Conservation (phyloP, 2,888 invertebrate genomes). For the Malacosoma neustria region DNA sequence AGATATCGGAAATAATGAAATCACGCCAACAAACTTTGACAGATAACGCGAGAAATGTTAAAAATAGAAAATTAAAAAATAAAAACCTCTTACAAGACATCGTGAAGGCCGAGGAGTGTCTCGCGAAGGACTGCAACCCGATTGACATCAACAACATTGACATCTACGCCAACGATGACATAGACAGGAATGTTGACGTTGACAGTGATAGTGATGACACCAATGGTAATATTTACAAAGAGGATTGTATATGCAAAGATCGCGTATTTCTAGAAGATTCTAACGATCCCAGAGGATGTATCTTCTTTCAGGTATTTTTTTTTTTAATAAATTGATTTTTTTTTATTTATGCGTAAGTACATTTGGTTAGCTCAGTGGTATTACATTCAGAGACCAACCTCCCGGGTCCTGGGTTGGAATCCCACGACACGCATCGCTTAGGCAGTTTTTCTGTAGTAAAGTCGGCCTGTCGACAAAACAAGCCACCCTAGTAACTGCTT, state of each 20-base stretch:
- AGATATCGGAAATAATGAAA: slow-evolving; percentile 11
- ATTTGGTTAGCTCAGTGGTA: too few species aligned
- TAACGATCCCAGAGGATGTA: slow-evolving; percentile 73
- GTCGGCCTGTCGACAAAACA: too few species aligned
- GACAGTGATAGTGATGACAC: slow-evolving; percentile 21
- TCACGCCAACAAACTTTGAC: not conserved
- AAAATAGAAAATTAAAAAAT: slow-evolving; percentile 18
- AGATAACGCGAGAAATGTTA: not conserved
- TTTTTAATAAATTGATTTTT: too few species aligned
- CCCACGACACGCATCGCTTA: too few species aligned
- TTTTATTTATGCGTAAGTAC: too few species aligned
- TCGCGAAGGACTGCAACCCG: slow-evolving; percentile 28
- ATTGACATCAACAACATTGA: slow-evolving; percentile 23
- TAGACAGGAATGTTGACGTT: slow-evolving; percentile 21
- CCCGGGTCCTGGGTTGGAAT: too few species aligned
- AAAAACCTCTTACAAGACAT: slow-evolving; percentile 44
- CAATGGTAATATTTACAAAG: slow-evolving; percentile 9
- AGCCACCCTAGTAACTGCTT: too few species aligned
- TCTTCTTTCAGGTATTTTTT: slow-evolving; percentile 78
- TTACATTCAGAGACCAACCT: too few species aligned
- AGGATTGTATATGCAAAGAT: slow-evolving; percentile 32
- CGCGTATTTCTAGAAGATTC: slow-evolving; percentile 48
- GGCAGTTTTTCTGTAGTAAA: too few species aligned
- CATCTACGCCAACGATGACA: slow-evolving; percentile 19
- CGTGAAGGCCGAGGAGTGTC: slow-evolving; percentile 28